Evolutionary conservation across 2,113 vertebrate genomes (phyloP).

Genomic region (Oryzias woworae): DNA sequence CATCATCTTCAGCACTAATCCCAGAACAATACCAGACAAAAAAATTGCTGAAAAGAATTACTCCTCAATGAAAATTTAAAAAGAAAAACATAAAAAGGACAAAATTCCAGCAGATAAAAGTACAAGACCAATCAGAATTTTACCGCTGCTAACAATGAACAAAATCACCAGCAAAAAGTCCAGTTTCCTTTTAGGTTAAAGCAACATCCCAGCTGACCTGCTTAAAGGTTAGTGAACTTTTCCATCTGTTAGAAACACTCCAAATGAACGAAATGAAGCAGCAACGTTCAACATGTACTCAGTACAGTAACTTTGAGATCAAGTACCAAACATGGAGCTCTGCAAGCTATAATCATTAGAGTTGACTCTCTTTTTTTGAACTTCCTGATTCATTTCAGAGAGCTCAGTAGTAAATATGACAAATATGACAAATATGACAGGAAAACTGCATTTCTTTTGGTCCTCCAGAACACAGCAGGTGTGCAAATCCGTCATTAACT

Average conservation of each 20-base stretch:
- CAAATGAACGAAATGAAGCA: neutral
- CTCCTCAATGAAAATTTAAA: neutral
- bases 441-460: constrained; percentile 1
- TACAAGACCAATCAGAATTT: constrained; percentile 7
- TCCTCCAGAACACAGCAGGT: constrained; percentile 1
- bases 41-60: constrained; percentile 8
- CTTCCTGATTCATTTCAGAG: constrained; percentile 11
- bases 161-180: neutral
- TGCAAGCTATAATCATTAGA: neutral
- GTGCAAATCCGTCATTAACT: constrained; percentile 14
- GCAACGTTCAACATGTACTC: constrained; percentile 14
- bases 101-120: constrained; percentile 29
- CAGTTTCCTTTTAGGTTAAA: constrained; percentile 2
- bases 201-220: neutral
- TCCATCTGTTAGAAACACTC: constrained; percentile 16
- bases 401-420: constrained; percentile 2
- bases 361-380: constrained; percentile 13
- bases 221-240: neutral
- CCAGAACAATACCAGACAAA: neutral
- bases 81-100: constrained; percentile 8
- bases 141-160: constrained; percentile 4
- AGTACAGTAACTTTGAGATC: constrained; percentile 34
- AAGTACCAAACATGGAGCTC: constrained; percentile 26
- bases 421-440: too few relatives aligned
- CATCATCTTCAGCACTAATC: neutral